These are phyloP conservation scores for Timema cristinae DNA, from an alignment of 2,888 invertebrate species.

Conservation along the genomic window DNA sequence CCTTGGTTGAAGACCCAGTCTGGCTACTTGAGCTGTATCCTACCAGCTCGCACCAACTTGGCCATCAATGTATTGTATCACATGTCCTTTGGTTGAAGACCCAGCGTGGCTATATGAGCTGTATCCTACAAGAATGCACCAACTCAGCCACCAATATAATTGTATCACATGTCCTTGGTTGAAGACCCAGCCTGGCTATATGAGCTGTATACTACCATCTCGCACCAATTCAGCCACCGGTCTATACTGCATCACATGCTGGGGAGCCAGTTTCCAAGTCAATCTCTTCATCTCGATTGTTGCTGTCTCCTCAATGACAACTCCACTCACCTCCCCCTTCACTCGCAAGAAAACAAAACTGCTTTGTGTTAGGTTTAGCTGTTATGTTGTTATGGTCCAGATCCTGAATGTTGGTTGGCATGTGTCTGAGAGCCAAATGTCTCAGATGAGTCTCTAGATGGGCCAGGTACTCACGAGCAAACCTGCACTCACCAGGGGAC, in stretches of 20 bases:
- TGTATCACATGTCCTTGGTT: not conserved
- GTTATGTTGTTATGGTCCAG: conserved; percentile 62
- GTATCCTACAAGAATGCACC: not conserved
- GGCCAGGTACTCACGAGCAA: conserved; percentile 62
- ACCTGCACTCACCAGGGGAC: conserved; percentile 69
- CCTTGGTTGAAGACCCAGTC: too few species aligned
- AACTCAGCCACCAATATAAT: not conserved
- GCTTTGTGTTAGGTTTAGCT: conserved; percentile 71
- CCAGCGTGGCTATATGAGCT: not conserved
- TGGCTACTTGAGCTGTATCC: too few species aligned
- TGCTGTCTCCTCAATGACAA: conserved; percentile 62
- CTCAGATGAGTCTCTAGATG: conserved; percentile 63
- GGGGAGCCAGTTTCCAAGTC: conserved; percentile 70
- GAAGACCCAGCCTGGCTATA: conserved; percentile 40
- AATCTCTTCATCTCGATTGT: conserved; percentile 69
- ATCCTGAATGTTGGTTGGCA: conserved; percentile 68
- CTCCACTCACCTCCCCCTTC: conserved; percentile 64
- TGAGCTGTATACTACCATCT: conserved; percentile 68
- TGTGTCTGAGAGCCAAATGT: conserved; percentile 64
- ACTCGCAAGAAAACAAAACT: conserved; percentile 83
- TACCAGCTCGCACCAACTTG: too few species aligned
- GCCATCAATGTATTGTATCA: too few species aligned
- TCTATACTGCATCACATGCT: conserved; percentile 76
- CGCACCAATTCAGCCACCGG: conserved; percentile 68
- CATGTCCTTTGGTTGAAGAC: not conserved